Evolutionary conservation across 1,140 invertebrate genomes (phyloP), one percentile per base, ranked within the genome.

Genomic region (Caenorhabditis latens): DNA sequence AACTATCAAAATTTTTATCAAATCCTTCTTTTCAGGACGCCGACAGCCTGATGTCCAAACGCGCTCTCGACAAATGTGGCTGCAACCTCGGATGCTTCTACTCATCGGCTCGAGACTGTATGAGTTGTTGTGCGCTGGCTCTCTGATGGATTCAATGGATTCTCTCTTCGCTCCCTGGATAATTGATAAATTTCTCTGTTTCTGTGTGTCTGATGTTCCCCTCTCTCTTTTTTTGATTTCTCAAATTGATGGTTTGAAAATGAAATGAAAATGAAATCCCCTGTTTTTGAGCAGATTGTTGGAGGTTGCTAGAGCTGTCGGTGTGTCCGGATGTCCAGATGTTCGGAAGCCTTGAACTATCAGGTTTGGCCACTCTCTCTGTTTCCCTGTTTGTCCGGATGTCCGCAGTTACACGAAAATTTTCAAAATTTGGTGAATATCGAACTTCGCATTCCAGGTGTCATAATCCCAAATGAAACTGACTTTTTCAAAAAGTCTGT

Each of bases 81-180:
- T 91, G 90, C 79, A 91, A 91, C 83, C 90, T 91, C 85, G 90
- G 90, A 16, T 91, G 90, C 55, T 91, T 91, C 87, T 91, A 91
- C 82, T 87, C 84, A 50, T 91, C 90, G 5, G 86, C 87, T 6
- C 83, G 88, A 42, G 88, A 90, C 67, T 91, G 90, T 84, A 90
- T 90, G 65, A 89, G 89, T 61, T 91, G 90, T 83, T 91, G 90
- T 75, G 86, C 90, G 21, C 83, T 91, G 24, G 90, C 90, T 16
- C 87, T 91, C n/a, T 91, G 40, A 79, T 40, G 6, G n/a, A n/a
- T 24, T 32, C 4, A 13, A 21, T 1, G 19, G 21, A 9, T 43
- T 19, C 32, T 43, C 42, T 32, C 11, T 84, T 16, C 53, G 13
- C 16, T 42, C 50, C 6, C 9, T 61, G 11, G 63, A 65, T 40